Percentiles rank a stretch among this genome's conserved stretches.
phyloP scores from a whole-genome alignment of 2,797 vertebrate genomes.

The Xiphophorus birchmanni region DNA sequence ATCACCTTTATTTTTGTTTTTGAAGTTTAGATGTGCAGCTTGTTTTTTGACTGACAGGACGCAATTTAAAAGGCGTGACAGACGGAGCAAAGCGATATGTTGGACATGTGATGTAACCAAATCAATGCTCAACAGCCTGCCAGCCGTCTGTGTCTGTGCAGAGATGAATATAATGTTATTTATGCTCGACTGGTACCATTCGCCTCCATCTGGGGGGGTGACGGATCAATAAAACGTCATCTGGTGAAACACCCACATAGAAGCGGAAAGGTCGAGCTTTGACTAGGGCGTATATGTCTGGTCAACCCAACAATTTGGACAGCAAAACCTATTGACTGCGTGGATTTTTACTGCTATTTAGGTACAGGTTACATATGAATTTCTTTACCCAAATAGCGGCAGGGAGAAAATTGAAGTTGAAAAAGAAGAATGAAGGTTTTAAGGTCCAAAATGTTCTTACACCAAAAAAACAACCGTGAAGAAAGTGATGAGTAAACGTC shows the following conservation, averaged over 20 bases:
- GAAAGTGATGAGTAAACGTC: background rate
- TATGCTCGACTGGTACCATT: slow-evolving; percentile 31
- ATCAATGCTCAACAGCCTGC: slow-evolving; percentile 39
- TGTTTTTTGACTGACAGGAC: slow-evolving; percentile 11
- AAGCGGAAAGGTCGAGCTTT: slow-evolving; percentile 19
- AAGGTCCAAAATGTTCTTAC: too few relatives aligned
- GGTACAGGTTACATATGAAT: background rate
- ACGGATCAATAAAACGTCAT: slow-evolving; percentile 42
- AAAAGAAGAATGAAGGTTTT: background rate
- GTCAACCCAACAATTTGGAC: slow-evolving; percentile 5
- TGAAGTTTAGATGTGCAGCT: slow-evolving; percentile 34
- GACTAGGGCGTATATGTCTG: background rate
- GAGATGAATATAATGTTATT: slow-evolving; percentile 39
- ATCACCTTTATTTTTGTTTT: slow-evolving; percentile 34
- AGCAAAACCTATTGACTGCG: background rate
- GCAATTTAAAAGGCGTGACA: slow-evolving; percentile 38
- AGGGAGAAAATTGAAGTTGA: background rate
- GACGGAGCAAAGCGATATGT: slow-evolving; percentile 25
- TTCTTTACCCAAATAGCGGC: background rate
- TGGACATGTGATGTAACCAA: slow-evolving; percentile 42
- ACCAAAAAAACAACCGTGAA: background rate
- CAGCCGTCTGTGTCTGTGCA: slow-evolving; percentile 27
- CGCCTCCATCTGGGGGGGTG: slow-evolving; percentile 19
- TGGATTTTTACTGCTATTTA: background rate
- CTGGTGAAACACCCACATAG: slow-evolving; percentile 21